A percentile compares a stretch with the other conserved stretches of the same genome.
phyloP scores from a whole-genome alignment of 2,888 invertebrate genomes.

The Mactromeris polynyma region DNA sequence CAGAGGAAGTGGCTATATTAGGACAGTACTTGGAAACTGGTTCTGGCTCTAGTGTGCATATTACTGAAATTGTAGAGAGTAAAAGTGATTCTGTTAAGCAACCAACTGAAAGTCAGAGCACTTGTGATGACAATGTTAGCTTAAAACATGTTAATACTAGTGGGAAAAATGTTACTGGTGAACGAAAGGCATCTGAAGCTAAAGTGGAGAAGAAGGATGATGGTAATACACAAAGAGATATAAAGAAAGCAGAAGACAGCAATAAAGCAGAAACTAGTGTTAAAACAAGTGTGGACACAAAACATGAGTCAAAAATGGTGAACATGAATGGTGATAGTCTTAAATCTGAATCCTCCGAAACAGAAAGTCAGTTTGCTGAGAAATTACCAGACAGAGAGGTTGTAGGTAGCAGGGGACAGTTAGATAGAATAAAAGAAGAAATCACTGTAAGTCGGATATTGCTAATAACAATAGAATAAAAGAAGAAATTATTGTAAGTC shows the following conservation, averaged over 20 bases:
- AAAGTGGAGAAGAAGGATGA: background rate
- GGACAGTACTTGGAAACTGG: background rate
- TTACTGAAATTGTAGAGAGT: background rate
- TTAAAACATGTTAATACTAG: background rate
- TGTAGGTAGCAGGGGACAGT: background rate
- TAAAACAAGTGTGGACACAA: background rate
- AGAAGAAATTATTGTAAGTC: constrained; percentile 29
- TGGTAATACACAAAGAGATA: background rate
- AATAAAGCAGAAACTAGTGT: background rate
- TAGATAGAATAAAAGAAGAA: constrained; percentile 33
- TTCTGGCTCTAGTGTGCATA: background rate
- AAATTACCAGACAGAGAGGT: background rate
- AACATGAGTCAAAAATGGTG: background rate
- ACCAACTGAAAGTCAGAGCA: background rate
- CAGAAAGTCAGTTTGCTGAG: background rate
- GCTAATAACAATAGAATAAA: constrained; percentile 1
- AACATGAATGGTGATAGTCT: background rate
- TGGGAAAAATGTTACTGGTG: background rate
- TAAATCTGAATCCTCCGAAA: background rate
- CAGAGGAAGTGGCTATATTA: constrained; percentile 52
- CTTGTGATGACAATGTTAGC: background rate
- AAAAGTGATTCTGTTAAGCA: background rate
- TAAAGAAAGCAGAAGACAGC: background rate
- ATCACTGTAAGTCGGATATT: background rate
- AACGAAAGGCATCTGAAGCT: background rate